Conservation (phyloP, 2,113 vertebrate genomes). For the Tychaedon coryphoeus region DNA sequence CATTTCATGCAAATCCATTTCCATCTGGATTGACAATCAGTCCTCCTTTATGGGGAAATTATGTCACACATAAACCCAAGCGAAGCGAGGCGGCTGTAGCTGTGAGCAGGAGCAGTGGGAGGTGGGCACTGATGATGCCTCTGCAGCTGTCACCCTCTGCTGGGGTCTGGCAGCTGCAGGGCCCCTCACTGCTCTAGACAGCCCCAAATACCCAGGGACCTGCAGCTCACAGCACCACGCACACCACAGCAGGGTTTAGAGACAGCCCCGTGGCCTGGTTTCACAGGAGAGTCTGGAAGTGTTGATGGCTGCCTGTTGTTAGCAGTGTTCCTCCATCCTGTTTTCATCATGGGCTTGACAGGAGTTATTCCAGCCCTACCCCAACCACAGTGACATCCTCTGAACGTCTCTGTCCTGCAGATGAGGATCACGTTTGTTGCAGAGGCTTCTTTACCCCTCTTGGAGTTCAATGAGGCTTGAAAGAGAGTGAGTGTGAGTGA, state of each 20-base stretch:
- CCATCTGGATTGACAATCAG: slow-evolving; percentile 60
- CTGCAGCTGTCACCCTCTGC: neutral
- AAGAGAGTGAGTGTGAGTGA: neutral
- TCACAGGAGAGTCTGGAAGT: neutral
- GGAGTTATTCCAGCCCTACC: neutral
- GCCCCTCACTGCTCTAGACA: neutral
- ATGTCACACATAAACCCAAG: neutral
- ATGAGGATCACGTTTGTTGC: accelerated
- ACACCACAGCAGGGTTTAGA: neutral
- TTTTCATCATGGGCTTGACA: neutral
- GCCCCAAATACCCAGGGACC: neutral
- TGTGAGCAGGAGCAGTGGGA: slow-evolving; percentile 3
- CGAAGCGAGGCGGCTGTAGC: neutral
- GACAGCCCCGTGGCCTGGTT: neutral
- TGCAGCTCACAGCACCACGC: neutral
- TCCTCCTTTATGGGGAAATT: slow-evolving; percentile 27
- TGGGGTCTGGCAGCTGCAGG: neutral
- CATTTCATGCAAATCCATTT: slow-evolving; percentile 46
- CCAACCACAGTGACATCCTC: neutral
- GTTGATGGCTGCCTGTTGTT: neutral
- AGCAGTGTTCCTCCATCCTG: accelerated
- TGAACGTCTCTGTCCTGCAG: neutral
- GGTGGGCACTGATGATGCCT: neutral
- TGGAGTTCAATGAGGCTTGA: slow-evolving; percentile 29
- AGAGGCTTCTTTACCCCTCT: neutral